Evolutionary conservation across 2,113 vertebrate species (phyloP), one percentile per base, ranked within the genome.

Genomic region (Periophthalmodon schlosseri): DNA sequence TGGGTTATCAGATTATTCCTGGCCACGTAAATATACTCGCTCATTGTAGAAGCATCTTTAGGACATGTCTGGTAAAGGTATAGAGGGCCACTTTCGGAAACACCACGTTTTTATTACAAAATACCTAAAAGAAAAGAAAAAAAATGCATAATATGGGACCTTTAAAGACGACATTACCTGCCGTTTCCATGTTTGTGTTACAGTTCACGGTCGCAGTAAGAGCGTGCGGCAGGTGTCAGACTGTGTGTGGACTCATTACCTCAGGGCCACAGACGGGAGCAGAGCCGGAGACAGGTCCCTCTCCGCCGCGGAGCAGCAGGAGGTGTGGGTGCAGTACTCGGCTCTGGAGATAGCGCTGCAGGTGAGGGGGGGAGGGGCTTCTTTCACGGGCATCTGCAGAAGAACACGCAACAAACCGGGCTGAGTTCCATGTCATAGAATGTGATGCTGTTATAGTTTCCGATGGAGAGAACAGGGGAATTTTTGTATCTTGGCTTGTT

Each of bases 271-370:
- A 36, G 77, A 88, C 52, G 77, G 70, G 46, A 77, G 74, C 44
- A 50, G 47, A 46, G 78, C 60, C 28, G 80, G 28, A 47, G 74
- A 1, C 15, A 46, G 58, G 11, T 57, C 60, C 21, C 90, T 93
- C 4, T 80, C 92, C 2, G 56, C 77, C 1, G 60, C 61, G 1
- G 89, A 92, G 84, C 90, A 81, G 84, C 86, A 91, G 81, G 93
- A 94, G 78, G 80, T 92, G 68, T 94, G 93, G 93, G 79, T 94
- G 75, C 93, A 94, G 78, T 92, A 92, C 66, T 86, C 90, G 21
- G 93, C 94, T 24, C 91, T 94, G 75, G 87, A 93, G 86, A 83
- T 92, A 54, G 89, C 93, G 0, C 72, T 94, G 68, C 76, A 92
- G 87, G 94, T 94, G 69, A 81, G 87, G 21, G 74, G 64, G 94